Evolutionary conservation across 1,140 invertebrate species (phyloP), one percentile per base, ranked within the genome.

Genomic region (Drosophila malerkotliana): DNA sequence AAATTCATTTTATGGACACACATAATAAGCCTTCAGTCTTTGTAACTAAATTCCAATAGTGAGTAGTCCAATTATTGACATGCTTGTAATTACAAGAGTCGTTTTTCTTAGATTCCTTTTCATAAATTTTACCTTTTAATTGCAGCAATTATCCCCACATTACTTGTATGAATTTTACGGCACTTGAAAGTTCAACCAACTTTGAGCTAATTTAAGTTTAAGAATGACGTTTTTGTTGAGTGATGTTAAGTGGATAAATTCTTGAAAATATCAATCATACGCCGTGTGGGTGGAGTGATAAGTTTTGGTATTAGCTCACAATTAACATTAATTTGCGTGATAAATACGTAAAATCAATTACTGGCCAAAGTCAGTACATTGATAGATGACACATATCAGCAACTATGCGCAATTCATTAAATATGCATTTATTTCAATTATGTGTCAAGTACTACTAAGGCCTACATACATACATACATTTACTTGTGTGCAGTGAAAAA

Each of bases 341-440:
- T 85, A 85, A 85, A 85, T 85, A 59, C 69, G 48, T 44, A 82
- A 85, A 87, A 87, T 85, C 83, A 85, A 85, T 85, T 85, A 85
- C 69, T 87, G 52, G 21, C 39, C 21, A 52, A 54, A 47, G 37
- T 41, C 18, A 44, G 21, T 53, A 41, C 63, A 72, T 78, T 87
- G 81, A 85, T 74, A 82, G 64, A 61, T 64, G 82, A 54, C 78
- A 82, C 79, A 85, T 66, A 78, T 59, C 55, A 73, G 68, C 61
- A 67, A 72, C 68, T 84, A 72, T 79, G 62, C 41, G 54, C 59
- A 62, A 55, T 45, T 62, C 73, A 85, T 85, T 87, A 85, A 85
- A 87, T 87, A 87, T 82, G 71, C 82, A 85, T 85, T 87, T 75
- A 48, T 87, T 85, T 85, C 71, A 81, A 85, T 87, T 78, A 87